Evolutionary conservation across 2,113 vertebrate species (phyloP).

Genomic region (Crotalus horridus): DNA sequence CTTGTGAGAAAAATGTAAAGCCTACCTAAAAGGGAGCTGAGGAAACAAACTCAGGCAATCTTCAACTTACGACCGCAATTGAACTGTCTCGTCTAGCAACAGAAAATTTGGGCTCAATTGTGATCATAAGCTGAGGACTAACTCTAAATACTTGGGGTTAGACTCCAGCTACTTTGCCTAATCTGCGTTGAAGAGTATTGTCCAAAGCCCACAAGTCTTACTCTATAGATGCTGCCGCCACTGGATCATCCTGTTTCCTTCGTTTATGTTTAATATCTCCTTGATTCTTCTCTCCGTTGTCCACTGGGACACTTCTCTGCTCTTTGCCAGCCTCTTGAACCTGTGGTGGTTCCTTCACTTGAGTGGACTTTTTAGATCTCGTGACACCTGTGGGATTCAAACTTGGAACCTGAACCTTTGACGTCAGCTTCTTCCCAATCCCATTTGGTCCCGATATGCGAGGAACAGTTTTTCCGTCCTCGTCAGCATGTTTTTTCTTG

Average conservation of each 20-base stretch:
- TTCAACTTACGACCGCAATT: too few species aligned
- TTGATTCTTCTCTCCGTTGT: not conserved
- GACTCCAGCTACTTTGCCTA: accelerated
- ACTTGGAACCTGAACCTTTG: not conserved
- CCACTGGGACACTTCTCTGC: conserved; percentile 50
- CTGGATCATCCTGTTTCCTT: conserved; percentile 51
- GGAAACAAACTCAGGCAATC: too few species aligned
- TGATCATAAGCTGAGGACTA: too few species aligned
- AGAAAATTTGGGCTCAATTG: too few species aligned
- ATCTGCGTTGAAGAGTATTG: not conserved
- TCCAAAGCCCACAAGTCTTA: conserved; percentile 59
- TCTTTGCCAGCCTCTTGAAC: conserved; percentile 4
- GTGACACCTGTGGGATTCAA: accelerated
- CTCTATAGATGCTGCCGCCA: conserved; percentile 67
- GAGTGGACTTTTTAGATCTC: not conserved
- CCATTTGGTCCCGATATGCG: not conserved
- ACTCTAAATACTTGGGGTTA: too few species aligned
- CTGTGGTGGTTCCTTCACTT: not conserved
- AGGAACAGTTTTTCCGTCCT: not conserved
- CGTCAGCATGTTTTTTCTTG: conserved; percentile 16
- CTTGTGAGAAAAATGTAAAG: too few species aligned
- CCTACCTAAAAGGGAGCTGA: too few species aligned
- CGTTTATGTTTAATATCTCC: conserved; percentile 63
- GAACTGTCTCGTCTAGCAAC: too few species aligned
- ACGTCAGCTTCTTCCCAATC: not conserved